A percentile compares a stretch with the other conserved stretches of the same genome.
phyloP scores from a whole-genome alignment of 2,888 invertebrate species.

The Acrobasis repandana region DNA sequence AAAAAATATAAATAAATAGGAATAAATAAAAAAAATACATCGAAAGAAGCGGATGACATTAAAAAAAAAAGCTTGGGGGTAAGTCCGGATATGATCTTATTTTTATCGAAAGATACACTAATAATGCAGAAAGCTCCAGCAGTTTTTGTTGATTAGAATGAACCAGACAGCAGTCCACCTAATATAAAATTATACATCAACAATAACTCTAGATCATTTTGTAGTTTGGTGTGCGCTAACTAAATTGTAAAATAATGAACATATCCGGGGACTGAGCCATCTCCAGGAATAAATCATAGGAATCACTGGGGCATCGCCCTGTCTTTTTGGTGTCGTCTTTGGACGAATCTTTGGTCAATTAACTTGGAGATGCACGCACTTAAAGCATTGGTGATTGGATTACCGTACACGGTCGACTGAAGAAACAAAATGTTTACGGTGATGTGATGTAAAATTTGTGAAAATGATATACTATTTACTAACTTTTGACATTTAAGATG shows the following conservation, averaged over 20 bases:
- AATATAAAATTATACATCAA: no score
- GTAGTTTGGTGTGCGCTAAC: background rate
- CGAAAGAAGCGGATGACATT: slow-evolving; percentile 62
- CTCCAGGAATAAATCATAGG: slow-evolving; percentile 57
- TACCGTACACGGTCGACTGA: background rate
- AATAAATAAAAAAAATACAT: slow-evolving; percentile 72
- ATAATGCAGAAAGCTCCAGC: no score
- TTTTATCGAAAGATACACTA: background rate
- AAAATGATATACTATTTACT: no score
- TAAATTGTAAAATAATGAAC: background rate
- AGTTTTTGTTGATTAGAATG: no score
- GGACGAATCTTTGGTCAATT: slow-evolving; percentile 68
- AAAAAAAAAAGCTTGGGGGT: slow-evolving; percentile 33
- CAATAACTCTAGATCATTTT: no score
- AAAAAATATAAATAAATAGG: slow-evolving; percentile 74
- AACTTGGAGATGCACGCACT: slow-evolving; percentile 52
- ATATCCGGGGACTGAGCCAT: slow-evolving; percentile 14
- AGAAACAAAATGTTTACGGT: background rate
- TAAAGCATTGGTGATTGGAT: slow-evolving; percentile 29
- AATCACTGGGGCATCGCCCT: slow-evolving; percentile 49
- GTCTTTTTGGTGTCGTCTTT: slow-evolving; percentile 74
- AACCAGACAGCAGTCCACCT: no score
- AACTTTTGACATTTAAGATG: no score
- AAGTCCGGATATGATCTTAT: background rate
- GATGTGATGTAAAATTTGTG: no score